Percentiles rank a stretch among this genome's conserved stretches.
These are phyloP conservation scores for Benitochromis conjunctus DNA, from an alignment of 2,113 vertebrate species.

Conservation along the genomic window DNA sequence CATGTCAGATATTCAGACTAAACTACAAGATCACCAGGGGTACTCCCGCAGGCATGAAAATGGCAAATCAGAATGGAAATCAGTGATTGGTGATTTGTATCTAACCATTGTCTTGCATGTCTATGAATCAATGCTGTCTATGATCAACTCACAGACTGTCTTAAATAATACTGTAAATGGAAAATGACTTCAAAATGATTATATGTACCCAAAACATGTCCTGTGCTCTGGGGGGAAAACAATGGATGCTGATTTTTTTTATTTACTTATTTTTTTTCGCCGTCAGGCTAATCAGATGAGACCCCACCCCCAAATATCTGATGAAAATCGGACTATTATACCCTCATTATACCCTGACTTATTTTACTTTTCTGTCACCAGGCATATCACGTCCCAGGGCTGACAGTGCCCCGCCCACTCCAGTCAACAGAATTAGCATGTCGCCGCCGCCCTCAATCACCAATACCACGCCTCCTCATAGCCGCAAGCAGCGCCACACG, in stretches of 20 bases:
- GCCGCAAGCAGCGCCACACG: constrained; percentile 83
- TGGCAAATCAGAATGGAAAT: constrained; percentile 29
- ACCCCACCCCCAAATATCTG: background rate
- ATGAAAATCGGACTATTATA: background rate
- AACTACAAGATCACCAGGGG: constrained; percentile 13
- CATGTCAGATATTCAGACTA: background rate
- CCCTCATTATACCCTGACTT: background rate
- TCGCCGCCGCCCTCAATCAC: constrained; percentile 79
- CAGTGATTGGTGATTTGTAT: constrained; percentile 41
- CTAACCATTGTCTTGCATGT: constrained; percentile 59
- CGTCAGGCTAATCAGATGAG: background rate
- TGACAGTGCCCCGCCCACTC: constrained; percentile 91
- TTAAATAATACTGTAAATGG: background rate
- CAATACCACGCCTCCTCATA: constrained; percentile 92
- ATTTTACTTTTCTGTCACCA: constrained; percentile 40
- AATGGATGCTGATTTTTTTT: background rate
- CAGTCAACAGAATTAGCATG: constrained; percentile 92
- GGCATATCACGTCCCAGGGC: constrained; percentile 90
- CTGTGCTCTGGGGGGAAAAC: background rate
- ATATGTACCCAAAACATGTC: background rate
- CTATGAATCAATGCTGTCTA: constrained; percentile 5
- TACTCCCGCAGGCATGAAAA: background rate
- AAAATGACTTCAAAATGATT: background rate
- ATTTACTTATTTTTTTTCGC: background rate
- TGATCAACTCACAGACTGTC: constrained; percentile 24